A percentile compares a stretch with the other conserved stretches of the same genome.
Conservation (phyloP, 2,797 vertebrate genomes). For the Luscinia megarhynchos region DNA sequence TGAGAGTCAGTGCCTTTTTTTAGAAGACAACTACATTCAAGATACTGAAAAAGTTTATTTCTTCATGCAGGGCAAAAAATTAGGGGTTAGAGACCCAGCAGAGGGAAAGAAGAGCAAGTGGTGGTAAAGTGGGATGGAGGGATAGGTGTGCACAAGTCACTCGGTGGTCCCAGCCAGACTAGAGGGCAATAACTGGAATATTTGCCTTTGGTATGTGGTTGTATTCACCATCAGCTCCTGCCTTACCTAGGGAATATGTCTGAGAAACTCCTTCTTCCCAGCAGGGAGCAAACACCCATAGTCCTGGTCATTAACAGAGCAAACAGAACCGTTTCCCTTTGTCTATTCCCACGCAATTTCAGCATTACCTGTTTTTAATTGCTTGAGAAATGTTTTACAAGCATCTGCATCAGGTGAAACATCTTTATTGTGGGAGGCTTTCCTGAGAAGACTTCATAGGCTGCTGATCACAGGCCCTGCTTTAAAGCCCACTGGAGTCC, state of each 20-base stretch:
- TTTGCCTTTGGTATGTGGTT: neutral
- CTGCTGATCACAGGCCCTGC: conserved; percentile 40
- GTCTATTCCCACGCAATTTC: conserved; percentile 56
- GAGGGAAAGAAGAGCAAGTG: neutral
- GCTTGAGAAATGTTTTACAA: conserved; percentile 68
- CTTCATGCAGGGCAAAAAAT: neutral
- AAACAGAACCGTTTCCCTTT: neutral
- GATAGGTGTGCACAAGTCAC: neutral
- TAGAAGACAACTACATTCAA: neutral
- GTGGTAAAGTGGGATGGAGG: neutral
- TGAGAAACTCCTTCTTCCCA: conserved; percentile 55
- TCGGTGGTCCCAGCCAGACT: neutral
- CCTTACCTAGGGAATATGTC: neutral
- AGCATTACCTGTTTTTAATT: conserved; percentile 59
- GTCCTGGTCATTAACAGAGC: conserved; percentile 11
- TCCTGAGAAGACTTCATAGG: conserved; percentile 4
- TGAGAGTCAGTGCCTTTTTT: neutral
- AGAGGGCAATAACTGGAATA: neutral
- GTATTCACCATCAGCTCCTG: neutral
- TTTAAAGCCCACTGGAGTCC: conserved; percentile 35
- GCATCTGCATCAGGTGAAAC: conserved; percentile 42
- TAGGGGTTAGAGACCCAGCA: neutral
- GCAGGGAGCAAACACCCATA: neutral
- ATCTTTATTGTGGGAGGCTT: conserved; percentile 61
- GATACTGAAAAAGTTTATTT: neutral